Percentiles rank a stretch among this genome's conserved stretches.
These are phyloP conservation scores for Euplagia quadripunctaria DNA, from an alignment of 2,888 invertebrate species.

Conservation along the genomic window DNA sequence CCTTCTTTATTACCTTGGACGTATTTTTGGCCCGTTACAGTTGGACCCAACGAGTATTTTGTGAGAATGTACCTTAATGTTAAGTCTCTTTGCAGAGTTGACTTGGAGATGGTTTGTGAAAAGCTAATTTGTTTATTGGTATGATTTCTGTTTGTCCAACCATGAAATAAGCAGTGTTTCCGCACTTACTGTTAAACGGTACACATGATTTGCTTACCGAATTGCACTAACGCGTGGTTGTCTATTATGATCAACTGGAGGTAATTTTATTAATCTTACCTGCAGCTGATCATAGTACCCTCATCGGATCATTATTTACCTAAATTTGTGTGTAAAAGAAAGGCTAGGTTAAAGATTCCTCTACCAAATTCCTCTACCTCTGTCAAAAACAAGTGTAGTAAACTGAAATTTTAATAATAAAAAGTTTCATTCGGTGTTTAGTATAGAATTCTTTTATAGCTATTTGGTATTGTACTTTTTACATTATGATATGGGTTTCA, in stretches of 20 bases:
- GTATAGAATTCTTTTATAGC: neutral
- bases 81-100: constrained; percentile 30
- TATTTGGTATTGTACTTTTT: too few species aligned
- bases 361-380: too few species aligned
- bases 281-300: too few species aligned
- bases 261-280: too few species aligned
- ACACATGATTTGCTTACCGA: neutral
- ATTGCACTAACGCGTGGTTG: too few species aligned
- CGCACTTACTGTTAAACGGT: neutral
- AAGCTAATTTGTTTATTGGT: constrained; percentile 18
- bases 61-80: constrained; percentile 45
- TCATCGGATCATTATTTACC: too few species aligned
- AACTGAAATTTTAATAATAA: too few species aligned
- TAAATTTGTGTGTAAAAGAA: too few species aligned
- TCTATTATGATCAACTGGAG: too few species aligned
- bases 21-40: constrained; percentile 56
- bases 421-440: neutral
- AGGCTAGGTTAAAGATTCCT: too few species aligned
- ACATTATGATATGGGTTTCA: too few species aligned
- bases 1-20: constrained; percentile 65
- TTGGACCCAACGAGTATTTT: constrained; percentile 48
- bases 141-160: constrained; percentile 1
- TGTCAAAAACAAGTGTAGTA: too few species aligned
- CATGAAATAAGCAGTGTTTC: neutral
- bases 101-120: constrained; percentile 7